These are phyloP conservation scores for Temnothorax ravouxi DNA, from an alignment of 2,888 invertebrate species.

Conservation along the genomic window DNA sequence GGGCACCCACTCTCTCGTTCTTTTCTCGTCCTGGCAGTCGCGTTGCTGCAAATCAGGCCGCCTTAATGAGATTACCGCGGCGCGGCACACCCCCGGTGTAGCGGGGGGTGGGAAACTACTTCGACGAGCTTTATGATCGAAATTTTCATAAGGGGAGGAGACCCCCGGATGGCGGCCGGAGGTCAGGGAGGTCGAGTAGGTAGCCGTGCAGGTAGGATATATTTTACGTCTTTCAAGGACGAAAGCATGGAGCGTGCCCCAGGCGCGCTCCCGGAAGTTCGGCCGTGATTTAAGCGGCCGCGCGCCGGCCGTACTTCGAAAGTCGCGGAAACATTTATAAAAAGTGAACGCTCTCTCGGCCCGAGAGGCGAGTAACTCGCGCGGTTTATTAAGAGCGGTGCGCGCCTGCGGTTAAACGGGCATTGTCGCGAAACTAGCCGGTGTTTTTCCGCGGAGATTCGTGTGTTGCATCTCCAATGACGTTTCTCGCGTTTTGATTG, in stretches of 20 bases:
- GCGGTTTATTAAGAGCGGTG: conserved; percentile 42
- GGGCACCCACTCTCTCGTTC: conserved; percentile 14
- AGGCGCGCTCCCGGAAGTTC: conserved; percentile 46
- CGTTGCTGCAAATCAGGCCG: conserved; percentile 63
- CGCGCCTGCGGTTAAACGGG: not conserved
- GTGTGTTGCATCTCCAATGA: not conserved
- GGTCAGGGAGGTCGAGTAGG: not conserved
- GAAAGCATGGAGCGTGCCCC: not conserved
- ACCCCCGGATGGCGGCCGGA: not conserved
- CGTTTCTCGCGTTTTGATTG: not conserved
- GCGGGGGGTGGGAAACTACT: not conserved
- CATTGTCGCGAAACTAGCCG: not conserved
- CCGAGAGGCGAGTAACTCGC: conserved; percentile 28
- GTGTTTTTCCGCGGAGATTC: not conserved
- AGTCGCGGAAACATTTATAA: conserved; percentile 46
- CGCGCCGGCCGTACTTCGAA: conserved; percentile 42
- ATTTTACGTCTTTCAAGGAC: conserved; percentile 43
- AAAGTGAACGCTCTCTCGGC: conserved; percentile 6
- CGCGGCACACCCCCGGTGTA: conserved; percentile 4
- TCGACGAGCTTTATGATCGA: conserved; percentile 57
- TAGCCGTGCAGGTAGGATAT: conserved; percentile 8
- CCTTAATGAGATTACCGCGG: conserved; percentile 67
- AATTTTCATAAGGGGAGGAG: conserved; percentile 57
- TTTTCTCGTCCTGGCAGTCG: conserved; percentile 50
- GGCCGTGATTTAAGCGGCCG: conserved; percentile 62